phyloP scores from a whole-genome alignment of 2,888 invertebrate species.

The Drosophila neoperkinsi region DNA sequence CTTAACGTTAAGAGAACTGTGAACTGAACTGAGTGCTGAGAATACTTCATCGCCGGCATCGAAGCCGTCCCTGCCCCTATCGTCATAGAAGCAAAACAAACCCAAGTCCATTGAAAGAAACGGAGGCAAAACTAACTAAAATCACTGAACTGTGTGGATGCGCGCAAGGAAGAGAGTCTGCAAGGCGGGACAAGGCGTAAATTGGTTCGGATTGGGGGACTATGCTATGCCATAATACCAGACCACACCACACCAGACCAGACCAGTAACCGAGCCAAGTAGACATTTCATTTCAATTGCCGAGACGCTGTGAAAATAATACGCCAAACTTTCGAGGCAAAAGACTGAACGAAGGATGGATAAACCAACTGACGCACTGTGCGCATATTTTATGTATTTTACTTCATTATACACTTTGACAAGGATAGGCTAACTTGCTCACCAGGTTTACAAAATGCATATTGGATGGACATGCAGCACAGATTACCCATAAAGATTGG shows the following conservation, averaged over 20 bases:
- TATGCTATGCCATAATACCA: slow-evolving; percentile 24
- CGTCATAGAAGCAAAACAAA: slow-evolving; percentile 52
- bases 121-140: slow-evolving; percentile 67
- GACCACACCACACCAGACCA: slow-evolving; percentile 20
- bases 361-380: slow-evolving; percentile 53
- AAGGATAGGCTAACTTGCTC: slow-evolving; percentile 20
- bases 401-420: slow-evolving; percentile 65
- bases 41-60: slow-evolving; percentile 26
- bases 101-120: slow-evolving; percentile 37
- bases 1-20: slow-evolving; percentile 67
- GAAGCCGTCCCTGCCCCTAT: slow-evolving; percentile 1
- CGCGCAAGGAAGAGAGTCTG: slow-evolving; percentile 35
- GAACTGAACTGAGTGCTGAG: slow-evolving; percentile 49
- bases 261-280: slow-evolving; percentile 37
- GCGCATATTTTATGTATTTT: slow-evolving; percentile 75
- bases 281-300: slow-evolving; percentile 68
- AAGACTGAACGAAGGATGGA: slow-evolving; percentile 6
- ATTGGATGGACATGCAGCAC: neutral
- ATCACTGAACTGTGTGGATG: slow-evolving; percentile 74
- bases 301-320: slow-evolving; percentile 58
- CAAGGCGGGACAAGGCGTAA: slow-evolving; percentile 59
- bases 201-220: slow-evolving; percentile 63
- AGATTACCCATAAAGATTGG: neutral
- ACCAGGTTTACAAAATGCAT: slow-evolving; percentile 21
- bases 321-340: slow-evolving; percentile 49